Evolutionary conservation across 2,888 invertebrate species (phyloP), one percentile per base, ranked within the genome.

Genomic region (Endomychus coccineus): DNA sequence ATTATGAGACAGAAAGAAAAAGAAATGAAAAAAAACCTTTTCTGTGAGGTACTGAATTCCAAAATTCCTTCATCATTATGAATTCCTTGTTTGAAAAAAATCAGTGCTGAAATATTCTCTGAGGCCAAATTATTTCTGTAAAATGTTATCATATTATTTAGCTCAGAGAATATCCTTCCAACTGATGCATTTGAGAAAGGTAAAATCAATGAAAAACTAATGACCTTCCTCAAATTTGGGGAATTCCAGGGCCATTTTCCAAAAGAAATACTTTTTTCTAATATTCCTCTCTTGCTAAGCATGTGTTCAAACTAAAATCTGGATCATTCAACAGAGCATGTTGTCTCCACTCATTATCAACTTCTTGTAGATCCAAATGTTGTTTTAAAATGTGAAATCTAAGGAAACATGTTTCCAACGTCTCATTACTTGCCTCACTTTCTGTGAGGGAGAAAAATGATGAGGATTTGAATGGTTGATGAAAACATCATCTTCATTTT

Each of bases 161-260:
- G 24, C 5, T 24, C 24, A 24, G 24, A 24, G 24, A 24, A 24
- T 24, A 24, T 24, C 24, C 3, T 24, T 12, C 12, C 24, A 24
- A 24, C 24, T n/a, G 24, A 24, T 24, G 24, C 24, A 24, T 24
- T 24, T 24, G 24, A 24, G n/a, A 24, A 24, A 24, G 24, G 24
- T 24, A 24, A 24, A 24, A 24, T 24, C 24, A 24, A 24, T n/a
- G 12, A 24, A 24, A 11, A 24, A n/a, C 11, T 11, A 7, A 24
- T 24, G 5, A 7, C 24, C 24, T 24, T 24, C n/a, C n/a, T 24
- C 24, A 24, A 24, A 24, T 24, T 24, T 24, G 24, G 24, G n/a
- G 24, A 24, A 3, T 24, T 11, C n/a, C n/a, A 7, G 24, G 11
- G 12, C 11, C 24, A 24, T 24, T 24, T n/a, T 24, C 12, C 24